phyloP scores from a whole-genome alignment of 2,113 vertebrate species.

The Monarcha castaneiventris region DNA sequence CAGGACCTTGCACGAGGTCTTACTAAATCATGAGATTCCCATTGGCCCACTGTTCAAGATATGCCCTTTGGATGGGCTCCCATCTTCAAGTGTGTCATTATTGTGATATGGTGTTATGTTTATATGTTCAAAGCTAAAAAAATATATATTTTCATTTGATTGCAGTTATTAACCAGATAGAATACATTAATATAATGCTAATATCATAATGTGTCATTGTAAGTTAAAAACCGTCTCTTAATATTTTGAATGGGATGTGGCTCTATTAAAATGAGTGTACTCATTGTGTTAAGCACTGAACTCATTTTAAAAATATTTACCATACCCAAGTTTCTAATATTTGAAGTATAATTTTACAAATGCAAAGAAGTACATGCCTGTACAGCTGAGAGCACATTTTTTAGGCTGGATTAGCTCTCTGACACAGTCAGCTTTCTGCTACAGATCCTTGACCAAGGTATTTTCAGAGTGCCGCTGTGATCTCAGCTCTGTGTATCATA shows the following conservation, averaged over 20 bases:
- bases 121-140: not conserved
- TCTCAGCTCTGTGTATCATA: not conserved
- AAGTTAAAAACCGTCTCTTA: not conserved
- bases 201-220: not conserved
- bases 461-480: not conserved
- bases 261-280: not conserved
- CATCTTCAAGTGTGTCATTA: not conserved
- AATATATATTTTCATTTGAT: not conserved
- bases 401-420: not conserved
- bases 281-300: not conserved
- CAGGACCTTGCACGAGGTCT: fast-evolving
- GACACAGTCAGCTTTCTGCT: not conserved
- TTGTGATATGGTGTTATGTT: not conserved
- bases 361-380: not conserved
- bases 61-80: not conserved
- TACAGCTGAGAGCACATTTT: not conserved
- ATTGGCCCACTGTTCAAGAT: not conserved
- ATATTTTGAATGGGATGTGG: not conserved
- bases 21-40: not conserved
- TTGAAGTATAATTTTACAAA: not conserved
- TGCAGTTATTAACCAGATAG: not conserved
- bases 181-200: not conserved
- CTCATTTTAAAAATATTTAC: not conserved
- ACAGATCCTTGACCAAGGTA: not conserved
- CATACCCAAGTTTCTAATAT: not conserved